phyloP scores from a whole-genome alignment of 2,797 vertebrate species.

The Lithobates sylvaticus region DNA sequence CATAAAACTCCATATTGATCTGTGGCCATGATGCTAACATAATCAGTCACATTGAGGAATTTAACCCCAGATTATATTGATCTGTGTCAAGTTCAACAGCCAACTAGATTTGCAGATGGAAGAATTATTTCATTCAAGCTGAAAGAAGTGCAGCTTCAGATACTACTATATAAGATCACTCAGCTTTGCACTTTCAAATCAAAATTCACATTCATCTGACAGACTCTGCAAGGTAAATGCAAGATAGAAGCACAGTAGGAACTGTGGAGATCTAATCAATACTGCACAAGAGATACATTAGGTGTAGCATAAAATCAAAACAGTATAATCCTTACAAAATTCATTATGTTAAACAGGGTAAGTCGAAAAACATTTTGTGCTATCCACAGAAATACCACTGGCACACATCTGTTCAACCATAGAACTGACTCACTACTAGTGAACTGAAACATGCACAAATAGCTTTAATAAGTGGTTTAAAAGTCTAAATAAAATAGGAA shows the following conservation, averaged over 20 bases:
- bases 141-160: slow-evolving; percentile 78
- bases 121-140: slow-evolving; percentile 86
- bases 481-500: no score
- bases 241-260: not conserved
- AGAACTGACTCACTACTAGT: no score
- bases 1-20: slow-evolving; percentile 95
- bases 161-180: slow-evolving; percentile 76
- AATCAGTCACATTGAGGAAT: slow-evolving; percentile 91
- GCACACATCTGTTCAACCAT: no score
- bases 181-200: slow-evolving; percentile 79
- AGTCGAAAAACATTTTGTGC: no score
- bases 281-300: not conserved
- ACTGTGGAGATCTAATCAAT: not conserved
- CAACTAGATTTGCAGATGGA: slow-evolving; percentile 89
- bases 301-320: no score
- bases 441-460: no score
- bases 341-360: no score
- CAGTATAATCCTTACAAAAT: no score
- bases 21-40: slow-evolving; percentile 88
- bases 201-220: slow-evolving; percentile 90
- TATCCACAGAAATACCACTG: no score
- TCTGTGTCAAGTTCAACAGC: slow-evolving; percentile 96
- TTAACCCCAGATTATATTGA: slow-evolving; percentile 90
- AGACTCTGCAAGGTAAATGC: slow-evolving; percentile 72
- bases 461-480: no score